Percentiles rank a stretch among this genome's conserved stretches.
phyloP scores from a whole-genome alignment of 2,888 invertebrate genomes.

The Nomada hirtipes region DNA sequence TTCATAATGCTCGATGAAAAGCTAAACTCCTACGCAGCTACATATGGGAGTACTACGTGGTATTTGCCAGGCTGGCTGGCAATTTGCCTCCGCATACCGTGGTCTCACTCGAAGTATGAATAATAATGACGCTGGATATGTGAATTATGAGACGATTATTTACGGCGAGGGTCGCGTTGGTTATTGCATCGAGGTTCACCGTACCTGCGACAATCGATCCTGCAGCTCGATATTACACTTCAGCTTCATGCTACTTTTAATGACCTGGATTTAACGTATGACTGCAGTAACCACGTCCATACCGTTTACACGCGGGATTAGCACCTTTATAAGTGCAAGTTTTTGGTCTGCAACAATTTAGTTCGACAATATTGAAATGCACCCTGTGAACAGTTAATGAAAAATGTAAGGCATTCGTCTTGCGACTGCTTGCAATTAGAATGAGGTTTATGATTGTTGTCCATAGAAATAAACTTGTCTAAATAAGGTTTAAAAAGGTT shows the following conservation, averaged over 20 bases:
- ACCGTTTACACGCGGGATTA: not conserved
- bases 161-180: slow-evolving; percentile 51
- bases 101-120: slow-evolving; percentile 70
- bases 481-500: too few species aligned
- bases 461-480: too few species aligned
- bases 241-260: slow-evolving; percentile 45
- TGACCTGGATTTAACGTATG: slow-evolving; percentile 22
- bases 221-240: slow-evolving; percentile 48
- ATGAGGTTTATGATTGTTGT: too few species aligned
- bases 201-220: slow-evolving; percentile 58
- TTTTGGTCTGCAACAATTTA: not conserved
- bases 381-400: not conserved
- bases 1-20: slow-evolving; percentile 68
- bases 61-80: slow-evolving; percentile 64
- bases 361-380: too few species aligned
- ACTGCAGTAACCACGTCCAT: not conserved
- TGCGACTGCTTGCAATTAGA: too few species aligned
- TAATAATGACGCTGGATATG: slow-evolving; percentile 71
- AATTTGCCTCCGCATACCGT: slow-evolving; percentile 69
- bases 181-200: slow-evolving; percentile 60
- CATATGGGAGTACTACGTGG: slow-evolving; percentile 53
- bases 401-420: not conserved
- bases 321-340: not conserved
- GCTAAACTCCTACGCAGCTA: slow-evolving; percentile 59
- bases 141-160: slow-evolving; percentile 74